Conservation (phyloP, 1,140 invertebrate genomes). For the Halesus radiatus region DNA sequence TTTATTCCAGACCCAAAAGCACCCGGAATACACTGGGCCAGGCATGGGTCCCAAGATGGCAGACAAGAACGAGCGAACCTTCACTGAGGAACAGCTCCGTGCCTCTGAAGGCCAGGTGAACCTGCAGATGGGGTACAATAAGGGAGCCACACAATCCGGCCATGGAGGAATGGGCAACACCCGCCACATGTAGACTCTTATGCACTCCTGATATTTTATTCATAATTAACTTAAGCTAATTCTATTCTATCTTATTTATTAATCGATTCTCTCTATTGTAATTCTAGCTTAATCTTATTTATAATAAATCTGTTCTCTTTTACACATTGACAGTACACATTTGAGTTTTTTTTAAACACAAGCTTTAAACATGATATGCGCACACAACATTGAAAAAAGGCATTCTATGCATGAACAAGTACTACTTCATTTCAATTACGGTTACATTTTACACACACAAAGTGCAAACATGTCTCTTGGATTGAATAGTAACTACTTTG, state of each 20-base stretch:
- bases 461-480: too few relatives aligned
- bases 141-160: constrained; percentile 89
- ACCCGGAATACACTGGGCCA: constrained; percentile 93
- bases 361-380: neutral
- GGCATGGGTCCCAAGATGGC: constrained; percentile 94
- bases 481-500: too few relatives aligned
- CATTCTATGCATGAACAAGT: too few relatives aligned
- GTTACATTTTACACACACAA: too few relatives aligned
- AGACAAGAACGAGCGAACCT: constrained; percentile 92
- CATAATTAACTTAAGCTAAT: constrained; percentile 39
- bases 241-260: constrained; percentile 42
- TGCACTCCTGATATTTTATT: constrained; percentile 33
- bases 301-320: constrained; percentile 40
- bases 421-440: too few relatives aligned
- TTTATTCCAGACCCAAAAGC: constrained; percentile 85
- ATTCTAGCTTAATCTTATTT: constrained; percentile 44
- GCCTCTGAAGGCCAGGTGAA: constrained; percentile 92
- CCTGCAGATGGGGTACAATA: constrained; percentile 97
- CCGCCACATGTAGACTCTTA: constrained; percentile 86
- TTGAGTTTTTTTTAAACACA: constrained; percentile 28
- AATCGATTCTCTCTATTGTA: constrained; percentile 25
- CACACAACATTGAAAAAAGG: neutral
- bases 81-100: constrained; percentile 94
- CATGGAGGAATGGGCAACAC: constrained; percentile 94
- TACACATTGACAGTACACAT: constrained; percentile 37